Conservation (phyloP, 92 coral and sea anemone species). For the Anthopleura xanthogrammica region DNA sequence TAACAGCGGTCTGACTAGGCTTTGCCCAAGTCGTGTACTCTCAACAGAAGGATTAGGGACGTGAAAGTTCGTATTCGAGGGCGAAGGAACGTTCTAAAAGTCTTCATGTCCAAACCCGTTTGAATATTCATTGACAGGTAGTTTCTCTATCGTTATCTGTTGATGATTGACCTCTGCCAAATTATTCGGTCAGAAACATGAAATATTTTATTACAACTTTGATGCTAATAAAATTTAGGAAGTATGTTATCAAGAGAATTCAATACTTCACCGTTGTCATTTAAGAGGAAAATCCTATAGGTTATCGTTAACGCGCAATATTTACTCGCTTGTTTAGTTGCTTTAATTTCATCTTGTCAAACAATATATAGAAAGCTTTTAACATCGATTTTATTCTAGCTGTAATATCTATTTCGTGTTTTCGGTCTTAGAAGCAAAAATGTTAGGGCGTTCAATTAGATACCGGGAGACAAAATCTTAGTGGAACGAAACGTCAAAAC, state of each 20-base stretch:
- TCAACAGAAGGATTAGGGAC: slow-evolving; percentile 5
- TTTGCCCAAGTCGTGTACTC: neutral
- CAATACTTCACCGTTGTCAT: slow-evolving; percentile 13
- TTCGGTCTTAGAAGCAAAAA: neutral
- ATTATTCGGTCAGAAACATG: neutral
- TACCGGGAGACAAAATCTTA: neutral
- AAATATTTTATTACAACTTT: neutral
- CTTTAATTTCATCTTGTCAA: neutral
- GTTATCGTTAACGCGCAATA: neutral
- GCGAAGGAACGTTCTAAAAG: neutral
- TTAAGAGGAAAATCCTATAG: neutral
- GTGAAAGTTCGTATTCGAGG: neutral
- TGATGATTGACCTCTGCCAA: neutral
- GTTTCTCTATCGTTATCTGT: neutral
- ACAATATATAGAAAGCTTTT: neutral
- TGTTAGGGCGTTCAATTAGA: neutral
- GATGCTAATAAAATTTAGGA: neutral
- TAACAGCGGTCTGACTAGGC: neutral
- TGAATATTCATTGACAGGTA: neutral
- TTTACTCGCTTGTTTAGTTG: neutral
- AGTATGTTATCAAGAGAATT: neutral
- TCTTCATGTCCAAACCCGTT: neutral
- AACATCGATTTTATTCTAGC: neutral
- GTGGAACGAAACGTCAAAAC: neutral
- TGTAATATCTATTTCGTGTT: neutral